These are phyloP conservation scores for Acleris sparsana DNA, from an alignment of 2,888 invertebrate species.

Conservation along the genomic window DNA sequence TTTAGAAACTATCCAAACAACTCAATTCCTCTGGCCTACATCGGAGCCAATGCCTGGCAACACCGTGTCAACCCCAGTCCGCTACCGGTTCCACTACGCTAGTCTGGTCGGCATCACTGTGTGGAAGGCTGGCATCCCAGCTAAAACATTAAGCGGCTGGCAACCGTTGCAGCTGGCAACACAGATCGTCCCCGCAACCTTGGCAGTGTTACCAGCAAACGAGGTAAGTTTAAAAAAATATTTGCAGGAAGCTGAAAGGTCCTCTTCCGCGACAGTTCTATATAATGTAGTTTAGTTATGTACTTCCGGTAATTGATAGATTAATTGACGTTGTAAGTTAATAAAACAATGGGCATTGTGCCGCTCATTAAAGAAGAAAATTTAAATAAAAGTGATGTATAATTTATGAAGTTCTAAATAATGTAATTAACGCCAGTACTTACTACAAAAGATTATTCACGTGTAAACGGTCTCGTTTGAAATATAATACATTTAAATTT, in stretches of 20 bases:
- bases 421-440: no score
- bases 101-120: slow-evolving; percentile 88
- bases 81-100: slow-evolving; percentile 88
- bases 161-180: slow-evolving; percentile 93
- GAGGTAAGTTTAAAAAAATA: slow-evolving; percentile 54
- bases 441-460: no score
- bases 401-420: no score
- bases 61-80: slow-evolving; percentile 82
- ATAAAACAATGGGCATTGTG: background rate
- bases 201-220: slow-evolving; percentile 89
- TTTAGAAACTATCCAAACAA: slow-evolving; percentile 88
- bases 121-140: slow-evolving; percentile 81
- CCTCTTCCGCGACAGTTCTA: slow-evolving; percentile 7
- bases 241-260: slow-evolving; percentile 5
- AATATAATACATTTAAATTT: no score
- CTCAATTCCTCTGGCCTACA: slow-evolving; percentile 87
- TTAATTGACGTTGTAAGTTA: background rate
- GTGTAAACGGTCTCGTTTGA: no score
- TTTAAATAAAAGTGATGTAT: no score
- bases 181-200: slow-evolving; percentile 94
- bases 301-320: slow-evolving; percentile 5
- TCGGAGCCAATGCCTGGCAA: slow-evolving; percentile 85
- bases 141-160: slow-evolving; percentile 88
- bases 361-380: no score
- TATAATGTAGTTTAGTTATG: background rate